Base-by-base conservation (phyloP, 2,888 invertebrate genomes). In the Chironomus riparius region DNA sequence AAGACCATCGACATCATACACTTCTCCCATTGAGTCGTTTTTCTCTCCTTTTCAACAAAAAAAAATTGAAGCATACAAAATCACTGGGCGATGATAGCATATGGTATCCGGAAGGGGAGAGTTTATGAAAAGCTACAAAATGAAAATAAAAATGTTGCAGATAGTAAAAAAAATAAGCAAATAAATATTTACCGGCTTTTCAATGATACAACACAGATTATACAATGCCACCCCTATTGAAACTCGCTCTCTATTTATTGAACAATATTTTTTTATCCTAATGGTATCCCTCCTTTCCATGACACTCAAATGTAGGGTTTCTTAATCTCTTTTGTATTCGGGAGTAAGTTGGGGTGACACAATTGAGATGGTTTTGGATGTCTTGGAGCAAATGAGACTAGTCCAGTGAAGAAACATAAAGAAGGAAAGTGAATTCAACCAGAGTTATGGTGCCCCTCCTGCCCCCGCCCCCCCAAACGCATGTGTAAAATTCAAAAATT, bases 161-260 rank as follows among this genome's bases (percentile, higher is more conserved):
- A 56, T 56, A 38, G 38, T 38, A 38, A 38, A 38, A 28, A 28
- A 38, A 38, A 56, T 18, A 56, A 24, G n/a, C 71, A 71, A 71
- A 71, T 71, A 71, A 71, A 71, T 71, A 71, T 71, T 71, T 71
- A 71, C 71, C 71, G 71, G 71, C 71, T 56, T 71, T 71, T 22
- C 18, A 50, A 6, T n/a, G 50, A 71, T 50, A 56, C 56, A 47
- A 21, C 50, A 38, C 10, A 38, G 38, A 38, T 38, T 38, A 38
- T 38, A 10, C 38, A 38, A 38, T 38, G 12, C 47, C 70, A 18
- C 47, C 18, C 47, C 70, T 22, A 68, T 15, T 68, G 68, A 22
- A 38, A 38, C 38, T 56, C 15, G 56, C 56, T 56, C 56, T 56
- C 18, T 56, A 56, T 15, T 56, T 15, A n/a, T 18, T 15, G 15